Evolutionary conservation across 2,888 invertebrate species (phyloP).

Genomic region (Abrostola tripartita): DNA sequence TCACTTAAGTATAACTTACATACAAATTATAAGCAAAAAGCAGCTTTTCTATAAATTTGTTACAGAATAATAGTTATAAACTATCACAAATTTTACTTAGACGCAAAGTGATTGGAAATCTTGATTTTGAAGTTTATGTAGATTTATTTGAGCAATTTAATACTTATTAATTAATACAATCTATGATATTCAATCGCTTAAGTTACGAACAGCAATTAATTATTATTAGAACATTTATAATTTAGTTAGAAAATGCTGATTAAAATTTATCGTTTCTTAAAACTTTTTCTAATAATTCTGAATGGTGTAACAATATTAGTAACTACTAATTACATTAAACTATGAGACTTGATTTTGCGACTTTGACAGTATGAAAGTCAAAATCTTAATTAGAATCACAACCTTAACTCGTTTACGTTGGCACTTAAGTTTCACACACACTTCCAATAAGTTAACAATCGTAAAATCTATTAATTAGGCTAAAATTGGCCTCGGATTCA

Average conservation of each 20-base stretch:
- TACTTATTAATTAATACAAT: neutral
- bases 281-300: neutral
- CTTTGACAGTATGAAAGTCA: neutral
- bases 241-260: too few species aligned
- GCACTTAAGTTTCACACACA: slow-evolving; percentile 38
- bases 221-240: too few species aligned
- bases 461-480: slow-evolving; percentile 25
- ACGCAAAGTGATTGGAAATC: slow-evolving; percentile 1
- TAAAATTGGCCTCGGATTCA: slow-evolving; percentile 13
- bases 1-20: slow-evolving; percentile 21
- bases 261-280: neutral
- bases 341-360: neutral
- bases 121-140: neutral
- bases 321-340: neutral
- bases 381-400: neutral
- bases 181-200: too few species aligned
- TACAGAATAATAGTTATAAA: slow-evolving; percentile 5
- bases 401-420: slow-evolving; percentile 25
- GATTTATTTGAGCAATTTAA: neutral
- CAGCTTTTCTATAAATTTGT: slow-evolving; percentile 8
- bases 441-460: slow-evolving; percentile 21
- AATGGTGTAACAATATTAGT: neutral
- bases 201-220: too few species aligned
- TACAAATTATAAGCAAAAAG: neutral
- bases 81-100: slow-evolving; percentile 14